Evolutionary conservation across 2,888 invertebrate genomes (phyloP).

Genomic region (Globia sparganii): DNA sequence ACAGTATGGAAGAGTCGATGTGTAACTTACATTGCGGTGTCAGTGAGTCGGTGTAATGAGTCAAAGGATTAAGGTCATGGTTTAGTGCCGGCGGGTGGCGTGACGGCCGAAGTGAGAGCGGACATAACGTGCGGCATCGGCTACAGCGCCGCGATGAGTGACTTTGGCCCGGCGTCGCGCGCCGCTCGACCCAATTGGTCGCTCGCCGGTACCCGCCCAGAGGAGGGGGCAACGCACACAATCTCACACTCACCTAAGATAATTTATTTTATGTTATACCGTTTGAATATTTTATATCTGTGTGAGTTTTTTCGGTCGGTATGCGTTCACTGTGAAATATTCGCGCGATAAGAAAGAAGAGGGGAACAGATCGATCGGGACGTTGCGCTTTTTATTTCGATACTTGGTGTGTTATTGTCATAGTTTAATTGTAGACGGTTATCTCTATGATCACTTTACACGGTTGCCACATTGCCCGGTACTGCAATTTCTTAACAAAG

Average conservation of each 20-base stretch:
- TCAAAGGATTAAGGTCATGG: slow-evolving; percentile 76
- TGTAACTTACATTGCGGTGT: slow-evolving; percentile 60
- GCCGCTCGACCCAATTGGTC: slow-evolving; percentile 90
- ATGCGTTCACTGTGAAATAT: slow-evolving; percentile 91
- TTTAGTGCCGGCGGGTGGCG: slow-evolving; percentile 68
- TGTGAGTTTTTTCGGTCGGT: slow-evolving; percentile 90
- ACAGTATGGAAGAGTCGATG: slow-evolving; percentile 32
- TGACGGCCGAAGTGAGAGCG: slow-evolving; percentile 52
- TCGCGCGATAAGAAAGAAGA: slow-evolving; percentile 90
- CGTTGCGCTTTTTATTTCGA: slow-evolving; percentile 89
- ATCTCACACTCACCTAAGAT: slow-evolving; percentile 88
- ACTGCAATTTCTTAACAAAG: not conserved
- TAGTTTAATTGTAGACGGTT: slow-evolving; percentile 78
- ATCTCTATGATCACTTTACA: slow-evolving; percentile 36
- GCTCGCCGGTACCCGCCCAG: slow-evolving; percentile 84
- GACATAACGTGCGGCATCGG: slow-evolving; percentile 75
- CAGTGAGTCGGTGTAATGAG: slow-evolving; percentile 69
- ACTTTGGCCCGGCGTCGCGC: slow-evolving; percentile 87
- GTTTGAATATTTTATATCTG: slow-evolving; percentile 91
- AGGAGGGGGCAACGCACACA: slow-evolving; percentile 89
- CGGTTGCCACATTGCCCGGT: slow-evolving; percentile 1
- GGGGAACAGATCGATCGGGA: slow-evolving; percentile 90
- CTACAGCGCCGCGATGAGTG: slow-evolving; percentile 82
- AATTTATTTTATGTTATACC: slow-evolving; percentile 91
- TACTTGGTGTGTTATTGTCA: slow-evolving; percentile 80